Evolutionary conservation across 2,113 vertebrate species (phyloP).

Genomic region (Myotis davidii): DNA sequence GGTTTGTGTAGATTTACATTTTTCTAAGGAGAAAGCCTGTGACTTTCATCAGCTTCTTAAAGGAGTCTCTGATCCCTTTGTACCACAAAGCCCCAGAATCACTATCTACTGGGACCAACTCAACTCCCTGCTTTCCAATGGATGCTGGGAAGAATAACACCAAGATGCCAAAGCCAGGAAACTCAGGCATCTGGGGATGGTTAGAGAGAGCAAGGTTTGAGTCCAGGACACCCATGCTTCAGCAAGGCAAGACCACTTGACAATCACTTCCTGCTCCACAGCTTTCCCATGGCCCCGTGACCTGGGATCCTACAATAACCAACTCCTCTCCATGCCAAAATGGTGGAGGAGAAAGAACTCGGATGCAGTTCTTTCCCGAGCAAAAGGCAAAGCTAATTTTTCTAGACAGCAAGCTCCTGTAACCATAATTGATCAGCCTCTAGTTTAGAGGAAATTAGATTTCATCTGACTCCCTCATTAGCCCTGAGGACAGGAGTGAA

Average conservation of each 20-base stretch:
- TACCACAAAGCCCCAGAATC: not conserved
- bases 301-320: accelerated
- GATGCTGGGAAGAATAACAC: not conserved
- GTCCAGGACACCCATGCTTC: not conserved
- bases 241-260: not conserved
- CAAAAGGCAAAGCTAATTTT: constrained; percentile 57
- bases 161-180: not conserved
- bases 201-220: not conserved
- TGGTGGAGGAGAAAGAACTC: not conserved
- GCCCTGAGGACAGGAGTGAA: not conserved
- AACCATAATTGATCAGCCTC: not conserved
- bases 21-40: not conserved
- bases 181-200: not conserved
- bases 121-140: not conserved
- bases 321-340: accelerated
- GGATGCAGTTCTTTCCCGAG: constrained; percentile 57
- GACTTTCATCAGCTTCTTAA: not conserved
- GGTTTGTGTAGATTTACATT: not conserved
- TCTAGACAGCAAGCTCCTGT: not conserved
- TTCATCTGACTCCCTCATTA: not conserved
- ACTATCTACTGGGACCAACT: not conserved
- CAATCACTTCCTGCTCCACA: not conserved
- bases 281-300: not conserved
- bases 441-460: constrained; percentile 14
- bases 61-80: not conserved